phyloP scores from a whole-genome alignment of 2,113 vertebrate genomes.

The Cygnus atratus region DNA sequence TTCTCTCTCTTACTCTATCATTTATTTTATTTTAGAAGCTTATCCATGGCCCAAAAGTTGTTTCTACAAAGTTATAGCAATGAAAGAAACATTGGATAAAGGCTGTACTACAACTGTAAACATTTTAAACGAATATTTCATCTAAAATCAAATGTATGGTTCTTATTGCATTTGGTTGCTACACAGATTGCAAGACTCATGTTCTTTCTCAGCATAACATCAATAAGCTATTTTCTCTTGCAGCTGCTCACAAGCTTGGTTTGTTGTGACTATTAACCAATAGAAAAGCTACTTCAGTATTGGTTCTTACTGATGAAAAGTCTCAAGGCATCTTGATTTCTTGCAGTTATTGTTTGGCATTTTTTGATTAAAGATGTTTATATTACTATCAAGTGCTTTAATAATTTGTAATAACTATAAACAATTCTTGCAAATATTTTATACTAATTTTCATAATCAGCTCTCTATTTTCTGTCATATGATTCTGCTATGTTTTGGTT shows the following conservation, averaged over 20 bases:
- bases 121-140: constrained; percentile 61
- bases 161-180: constrained; percentile 57
- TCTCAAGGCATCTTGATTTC: neutral
- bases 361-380: neutral
- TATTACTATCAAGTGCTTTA: neutral
- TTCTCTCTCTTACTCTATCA: neutral
- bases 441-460: neutral
- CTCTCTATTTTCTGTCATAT: neutral
- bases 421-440: neutral
- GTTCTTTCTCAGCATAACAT: constrained; percentile 58
- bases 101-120: constrained; percentile 27
- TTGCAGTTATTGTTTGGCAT: neutral
- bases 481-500: neutral
- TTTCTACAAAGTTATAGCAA: constrained; percentile 46
- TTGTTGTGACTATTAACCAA: constrained; percentile 29
- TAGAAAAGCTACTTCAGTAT: neutral
- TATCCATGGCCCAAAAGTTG: constrained; percentile 20
- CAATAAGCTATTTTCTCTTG: constrained; percentile 70
- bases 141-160: constrained; percentile 61
- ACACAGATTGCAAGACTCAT: constrained; percentile 60
- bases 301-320: constrained; percentile 8
- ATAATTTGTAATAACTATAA: neutral
- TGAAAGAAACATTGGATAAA: constrained; percentile 60
- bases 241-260: constrained; percentile 57
- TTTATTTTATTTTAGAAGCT: constrained; percentile 43